phyloP scores from a whole-genome alignment of 2,888 invertebrate genomes.

The Drosophila neutralis region DNA sequence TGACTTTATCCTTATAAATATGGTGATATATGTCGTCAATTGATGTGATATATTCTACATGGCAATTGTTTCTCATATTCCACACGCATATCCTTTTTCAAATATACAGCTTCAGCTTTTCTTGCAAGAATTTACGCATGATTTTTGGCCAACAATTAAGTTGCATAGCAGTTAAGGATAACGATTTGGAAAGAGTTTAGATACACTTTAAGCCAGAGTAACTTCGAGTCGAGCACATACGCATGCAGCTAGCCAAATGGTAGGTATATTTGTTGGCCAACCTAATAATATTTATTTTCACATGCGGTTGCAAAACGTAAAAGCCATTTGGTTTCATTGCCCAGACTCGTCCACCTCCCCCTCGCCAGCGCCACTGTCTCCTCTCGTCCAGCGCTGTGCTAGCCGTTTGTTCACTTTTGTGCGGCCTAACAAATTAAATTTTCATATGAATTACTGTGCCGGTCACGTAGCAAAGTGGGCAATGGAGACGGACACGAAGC shows the following conservation, averaged over 20 bases:
- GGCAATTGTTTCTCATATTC: too few relatives aligned
- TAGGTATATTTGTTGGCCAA: slow-evolving; percentile 12
- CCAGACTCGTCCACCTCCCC: background rate
- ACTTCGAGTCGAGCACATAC: background rate
- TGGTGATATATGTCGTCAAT: background rate
- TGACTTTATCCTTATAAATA: background rate
- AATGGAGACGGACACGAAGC: slow-evolving; percentile 29
- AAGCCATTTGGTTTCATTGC: slow-evolving; percentile 68
- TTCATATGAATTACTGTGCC: slow-evolving; percentile 77
- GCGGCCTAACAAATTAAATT: slow-evolving; percentile 72
- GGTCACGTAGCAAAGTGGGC: slow-evolving; percentile 68
- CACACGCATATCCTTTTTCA: too few relatives aligned
- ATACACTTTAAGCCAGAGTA: background rate
- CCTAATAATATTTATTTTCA: slow-evolving; percentile 78
- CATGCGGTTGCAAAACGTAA: slow-evolving; percentile 66
- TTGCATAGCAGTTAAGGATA: background rate
- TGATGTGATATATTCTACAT: background rate
- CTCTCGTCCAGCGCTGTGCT: background rate
- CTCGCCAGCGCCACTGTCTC: background rate
- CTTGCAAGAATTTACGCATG: background rate
- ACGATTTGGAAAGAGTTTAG: background rate
- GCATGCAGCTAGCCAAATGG: background rate
- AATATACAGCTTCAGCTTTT: background rate
- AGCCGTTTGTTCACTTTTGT: slow-evolving; percentile 29
- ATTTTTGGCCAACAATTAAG: background rate